A percentile compares a stretch with the other conserved stretches of the same genome.
phyloP scores from a whole-genome alignment of 1,140 invertebrate species.

The Parapsyche elsis region DNA sequence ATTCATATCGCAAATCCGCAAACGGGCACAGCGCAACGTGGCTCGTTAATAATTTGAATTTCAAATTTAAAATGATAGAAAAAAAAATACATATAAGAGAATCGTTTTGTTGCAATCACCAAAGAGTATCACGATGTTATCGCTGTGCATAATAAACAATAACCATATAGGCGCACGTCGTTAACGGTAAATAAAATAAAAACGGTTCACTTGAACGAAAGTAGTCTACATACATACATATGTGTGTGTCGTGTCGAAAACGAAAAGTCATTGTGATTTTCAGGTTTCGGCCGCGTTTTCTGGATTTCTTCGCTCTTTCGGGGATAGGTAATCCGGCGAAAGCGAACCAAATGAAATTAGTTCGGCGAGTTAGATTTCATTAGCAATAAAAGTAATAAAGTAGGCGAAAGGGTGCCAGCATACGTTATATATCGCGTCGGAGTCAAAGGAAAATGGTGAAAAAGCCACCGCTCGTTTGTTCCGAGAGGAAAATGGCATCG shows the following conservation, averaged over 20 bases:
- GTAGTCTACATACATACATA: not conserved
- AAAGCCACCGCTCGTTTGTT: not conserved
- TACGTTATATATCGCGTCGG: not conserved
- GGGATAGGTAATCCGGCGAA: no score
- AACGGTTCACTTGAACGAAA: not conserved
- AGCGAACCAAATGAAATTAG: not conserved
- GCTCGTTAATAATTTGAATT: no score
- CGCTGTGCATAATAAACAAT: not conserved
- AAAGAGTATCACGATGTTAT: not conserved
- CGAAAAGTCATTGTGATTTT: not conserved
- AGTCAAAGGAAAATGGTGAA: not conserved
- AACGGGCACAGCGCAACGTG: not conserved
- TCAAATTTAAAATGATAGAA: no score
- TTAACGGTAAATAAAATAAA: not conserved
- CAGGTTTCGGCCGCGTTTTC: not conserved
- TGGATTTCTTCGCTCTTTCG: not conserved
- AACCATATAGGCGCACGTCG: not conserved
- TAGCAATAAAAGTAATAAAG: slow-evolving; percentile 7
- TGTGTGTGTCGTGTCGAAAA: not conserved
- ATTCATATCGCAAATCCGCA: not conserved
- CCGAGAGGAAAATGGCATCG: no score
- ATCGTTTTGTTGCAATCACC: not conserved
- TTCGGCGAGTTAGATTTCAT: not conserved
- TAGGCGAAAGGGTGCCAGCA: not conserved
- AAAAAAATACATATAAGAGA: not conserved